A percentile compares a stretch with the other conserved stretches of the same genome.
Evolutionary conservation across 2,888 invertebrate genomes (phyloP).

Genomic region (Agrenia bidenticulata): DNA sequence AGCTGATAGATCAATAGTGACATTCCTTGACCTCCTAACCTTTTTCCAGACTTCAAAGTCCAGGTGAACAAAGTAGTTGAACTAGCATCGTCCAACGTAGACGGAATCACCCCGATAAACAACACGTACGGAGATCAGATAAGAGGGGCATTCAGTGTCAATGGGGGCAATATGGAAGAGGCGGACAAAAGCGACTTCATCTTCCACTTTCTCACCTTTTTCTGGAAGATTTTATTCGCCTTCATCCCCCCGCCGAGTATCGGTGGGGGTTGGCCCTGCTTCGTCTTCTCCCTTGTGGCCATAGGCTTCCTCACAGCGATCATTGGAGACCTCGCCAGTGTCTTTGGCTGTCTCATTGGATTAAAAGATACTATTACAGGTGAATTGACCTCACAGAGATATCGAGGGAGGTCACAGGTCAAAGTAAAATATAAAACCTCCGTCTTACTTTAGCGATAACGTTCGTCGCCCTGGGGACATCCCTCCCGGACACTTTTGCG

Average conservation of each 20-base stretch:
- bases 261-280: conserved; percentile 62
- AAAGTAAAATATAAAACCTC: conserved; percentile 5
- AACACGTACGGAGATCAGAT: conserved; percentile 48
- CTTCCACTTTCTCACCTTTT: conserved; percentile 62
- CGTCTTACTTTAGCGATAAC: conserved; percentile 57
- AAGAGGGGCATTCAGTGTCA: conserved; percentile 56
- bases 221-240: conserved; percentile 62
- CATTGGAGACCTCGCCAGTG: conserved; percentile 62
- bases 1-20: too few relatives aligned
- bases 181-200: conserved; percentile 61
- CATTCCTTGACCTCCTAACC: conserved; percentile 9
- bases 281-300: conserved; percentile 59
- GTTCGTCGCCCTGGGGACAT: conserved; percentile 63
- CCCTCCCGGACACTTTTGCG: conserved; percentile 64
- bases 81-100: conserved; percentile 61
- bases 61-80: conserved; percentile 56
- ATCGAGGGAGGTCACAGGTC: conserved; percentile 16
- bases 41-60: conserved; percentile 55
- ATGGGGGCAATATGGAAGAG: conserved; percentile 62
- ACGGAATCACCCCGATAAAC: conserved; percentile 57
- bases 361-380: conserved; percentile 60
- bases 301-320: conserved; percentile 63
- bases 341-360: conserved; percentile 64
- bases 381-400: conserved; percentile 38
- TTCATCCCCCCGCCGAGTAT: conserved; percentile 60